Evolutionary conservation across 2,797 vertebrate species (phyloP).

Genomic region (Neosilurus hyrtlii): DNA sequence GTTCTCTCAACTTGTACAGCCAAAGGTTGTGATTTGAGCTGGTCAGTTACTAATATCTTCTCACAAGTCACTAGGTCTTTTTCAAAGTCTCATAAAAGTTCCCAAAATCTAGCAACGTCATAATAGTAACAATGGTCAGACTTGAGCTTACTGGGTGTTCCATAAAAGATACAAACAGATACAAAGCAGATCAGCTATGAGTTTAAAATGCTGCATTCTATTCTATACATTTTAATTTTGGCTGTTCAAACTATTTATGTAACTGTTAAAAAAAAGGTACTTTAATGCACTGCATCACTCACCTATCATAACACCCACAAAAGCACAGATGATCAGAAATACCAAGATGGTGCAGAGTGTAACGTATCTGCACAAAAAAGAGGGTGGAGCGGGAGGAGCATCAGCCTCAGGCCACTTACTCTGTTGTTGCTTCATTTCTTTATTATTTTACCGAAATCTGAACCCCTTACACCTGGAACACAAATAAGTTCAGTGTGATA

Average conservation of each 20-base stretch:
- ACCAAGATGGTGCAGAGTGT: constrained; percentile 62
- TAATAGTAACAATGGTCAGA: background rate
- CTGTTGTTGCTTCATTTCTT: constrained; percentile 71
- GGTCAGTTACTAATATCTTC: background rate
- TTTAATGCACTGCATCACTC: constrained; percentile 38
- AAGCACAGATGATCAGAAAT: constrained; percentile 67
- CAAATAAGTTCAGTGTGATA: constrained; percentile 6
- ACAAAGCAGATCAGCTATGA: background rate
- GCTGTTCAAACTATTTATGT: background rate
- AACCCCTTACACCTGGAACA: constrained; percentile 55
- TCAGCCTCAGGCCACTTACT: constrained; percentile 59
- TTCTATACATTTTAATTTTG: background rate
- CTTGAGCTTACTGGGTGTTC: background rate
- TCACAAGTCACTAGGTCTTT: background rate
- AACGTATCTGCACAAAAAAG: constrained; percentile 53
- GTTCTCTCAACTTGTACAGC: background rate
- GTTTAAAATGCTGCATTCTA: background rate
- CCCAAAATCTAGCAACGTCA: background rate
- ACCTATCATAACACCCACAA: constrained; percentile 71
- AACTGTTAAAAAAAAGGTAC: background rate
- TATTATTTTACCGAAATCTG: constrained; percentile 59
- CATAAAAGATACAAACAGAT: background rate
- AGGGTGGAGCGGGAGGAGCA: constrained; percentile 50
- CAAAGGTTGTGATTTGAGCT: background rate
- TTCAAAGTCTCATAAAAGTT: background rate